phyloP scores from a whole-genome alignment of 2,113 vertebrate genomes.

The Archilochus colubris region DNA sequence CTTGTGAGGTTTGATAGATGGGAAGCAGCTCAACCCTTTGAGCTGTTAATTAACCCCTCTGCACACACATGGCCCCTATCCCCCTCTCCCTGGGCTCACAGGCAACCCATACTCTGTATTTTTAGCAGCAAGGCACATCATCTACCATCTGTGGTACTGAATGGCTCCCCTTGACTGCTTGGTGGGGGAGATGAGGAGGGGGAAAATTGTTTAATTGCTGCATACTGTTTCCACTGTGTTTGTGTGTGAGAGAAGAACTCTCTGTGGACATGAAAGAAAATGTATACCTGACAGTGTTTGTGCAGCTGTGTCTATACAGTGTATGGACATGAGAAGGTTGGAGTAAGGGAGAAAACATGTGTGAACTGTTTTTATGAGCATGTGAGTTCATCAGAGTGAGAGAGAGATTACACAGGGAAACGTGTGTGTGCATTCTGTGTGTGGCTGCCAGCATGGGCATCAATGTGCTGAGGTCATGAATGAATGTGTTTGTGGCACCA shows the following conservation, averaged over 20 bases:
- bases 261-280: not conserved
- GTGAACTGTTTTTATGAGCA: not conserved
- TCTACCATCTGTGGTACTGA: slow-evolving; percentile 43
- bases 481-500: not conserved
- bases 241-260: not conserved
- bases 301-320: not conserved
- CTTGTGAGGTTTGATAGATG: slow-evolving; percentile 64
- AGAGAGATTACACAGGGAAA: not conserved
- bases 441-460: not conserved
- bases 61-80: slow-evolving; percentile 33
- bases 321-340: not conserved
- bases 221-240: slow-evolving; percentile 14
- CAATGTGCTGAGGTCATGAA: rapidly evolving
- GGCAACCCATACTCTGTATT: slow-evolving; percentile 33
- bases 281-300: not conserved
- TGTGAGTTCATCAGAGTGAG: not conserved
- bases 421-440: rapidly evolving
- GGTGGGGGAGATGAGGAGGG: slow-evolving; percentile 20
- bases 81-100: not conserved
- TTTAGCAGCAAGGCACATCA: slow-evolving; percentile 46
- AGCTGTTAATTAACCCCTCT: slow-evolving; percentile 71
- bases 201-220: slow-evolving; percentile 50
- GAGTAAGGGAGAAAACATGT: not conserved
- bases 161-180: slow-evolving; percentile 36
- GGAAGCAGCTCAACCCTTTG: slow-evolving; percentile 63